Evolutionary conservation across 2,888 invertebrate species (phyloP), one percentile per base, ranked within the genome.

Genomic region (Caenorhabditis sulstoni): DNA sequence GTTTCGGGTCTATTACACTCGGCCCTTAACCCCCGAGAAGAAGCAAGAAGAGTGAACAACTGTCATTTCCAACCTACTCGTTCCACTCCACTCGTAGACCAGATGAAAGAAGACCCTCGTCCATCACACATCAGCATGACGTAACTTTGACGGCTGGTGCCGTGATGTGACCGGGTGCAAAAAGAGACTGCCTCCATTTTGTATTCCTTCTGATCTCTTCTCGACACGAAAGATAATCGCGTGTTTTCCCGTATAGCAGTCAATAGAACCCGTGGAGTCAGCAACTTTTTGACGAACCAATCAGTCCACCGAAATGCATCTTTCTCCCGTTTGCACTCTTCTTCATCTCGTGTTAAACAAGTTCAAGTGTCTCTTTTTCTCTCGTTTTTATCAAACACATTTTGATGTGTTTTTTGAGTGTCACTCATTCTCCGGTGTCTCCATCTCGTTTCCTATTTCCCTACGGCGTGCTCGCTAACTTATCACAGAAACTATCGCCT

Each of bases 51-150:
- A 65, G 52, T 29, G 47, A 71, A 71, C 71, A 71, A 71, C 71
- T 71, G 71, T 62, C 41, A 45, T 35, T 57, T 71, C 41, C 55
- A 55, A 71, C 55, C 62, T 57, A 61, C 45, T 70, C 61, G 70
- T 70, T 61, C 70, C 61, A 45, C 61, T 70, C 70, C 61, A 37
- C 53, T 70, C 11, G 53, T 37, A 70, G 61, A 55, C 68, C 68
- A 58, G 58, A 58, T 68, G 64, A 64, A 53, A 37, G 47, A 35
- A 29, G 29, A 29, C 29, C 29, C 29, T 41, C 52, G 44, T 44
- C 7, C 12, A 12, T 68, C 11, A 29, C 59, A 52, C 53, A 53
- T 59, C 70, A 71, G 62, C 49, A 71, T 71, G 71, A 71, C 71
- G 71, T 71, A 71, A 71, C 44, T 57, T 35, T 37, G 50, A 23